Conservation (phyloP, 2,888 invertebrate genomes). For the Nymphalis urticae region DNA sequence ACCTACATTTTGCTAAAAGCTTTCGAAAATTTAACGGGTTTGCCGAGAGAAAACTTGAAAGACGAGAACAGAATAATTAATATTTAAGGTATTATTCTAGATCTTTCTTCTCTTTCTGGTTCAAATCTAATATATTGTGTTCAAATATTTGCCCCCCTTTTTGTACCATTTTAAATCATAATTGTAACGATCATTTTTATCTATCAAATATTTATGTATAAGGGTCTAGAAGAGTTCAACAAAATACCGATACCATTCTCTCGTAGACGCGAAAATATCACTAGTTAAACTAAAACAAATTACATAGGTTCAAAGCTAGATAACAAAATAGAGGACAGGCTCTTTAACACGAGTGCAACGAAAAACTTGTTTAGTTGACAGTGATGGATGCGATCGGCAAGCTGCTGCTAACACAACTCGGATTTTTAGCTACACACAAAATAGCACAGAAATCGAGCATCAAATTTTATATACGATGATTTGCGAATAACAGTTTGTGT, state of each 20-base stretch:
- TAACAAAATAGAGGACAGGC: slow-evolving; percentile 69
- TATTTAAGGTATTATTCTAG: slow-evolving; percentile 25
- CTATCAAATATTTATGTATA: neutral
- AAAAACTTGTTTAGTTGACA: slow-evolving; percentile 74
- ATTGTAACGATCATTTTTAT: neutral
- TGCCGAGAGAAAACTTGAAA: slow-evolving; percentile 20
- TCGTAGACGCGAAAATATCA: neutral
- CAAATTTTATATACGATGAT: slow-evolving; percentile 28
- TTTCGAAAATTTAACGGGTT: slow-evolving; percentile 26
- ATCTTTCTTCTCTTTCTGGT: slow-evolving; percentile 2
- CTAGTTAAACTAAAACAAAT: slow-evolving; percentile 43
- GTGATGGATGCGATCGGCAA: slow-evolving; percentile 72
- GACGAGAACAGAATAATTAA: slow-evolving; percentile 28
- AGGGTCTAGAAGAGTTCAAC: neutral
- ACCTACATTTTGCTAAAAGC: slow-evolving; percentile 29
- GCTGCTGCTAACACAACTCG: slow-evolving; percentile 54
- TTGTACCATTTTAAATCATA: no score
- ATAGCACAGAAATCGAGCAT: slow-evolving; percentile 22
- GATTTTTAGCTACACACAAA: slow-evolving; percentile 42
- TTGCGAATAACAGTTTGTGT: slow-evolving; percentile 34
- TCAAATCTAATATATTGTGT: slow-evolving; percentile 15
- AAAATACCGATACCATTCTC: neutral
- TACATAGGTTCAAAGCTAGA: slow-evolving; percentile 68
- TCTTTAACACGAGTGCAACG: slow-evolving; percentile 64
- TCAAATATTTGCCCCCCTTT: no score